Base-by-base conservation (phyloP, 2,797 vertebrate species). In the Myotis daubentonii region DNA sequence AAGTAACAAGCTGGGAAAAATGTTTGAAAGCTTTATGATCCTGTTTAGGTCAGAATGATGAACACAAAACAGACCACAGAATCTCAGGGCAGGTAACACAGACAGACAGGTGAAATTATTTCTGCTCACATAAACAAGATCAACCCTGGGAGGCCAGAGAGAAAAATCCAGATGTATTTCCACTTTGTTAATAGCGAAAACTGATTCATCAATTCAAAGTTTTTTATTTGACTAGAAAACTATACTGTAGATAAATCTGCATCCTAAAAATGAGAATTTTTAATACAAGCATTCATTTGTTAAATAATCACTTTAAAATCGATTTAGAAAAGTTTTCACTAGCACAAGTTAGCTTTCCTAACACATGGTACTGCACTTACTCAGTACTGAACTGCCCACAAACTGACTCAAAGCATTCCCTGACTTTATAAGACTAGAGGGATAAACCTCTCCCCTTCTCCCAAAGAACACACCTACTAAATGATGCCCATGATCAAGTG, bases 11-110 rank as follows among this genome's bases (percentile, higher is more conserved):
- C 51, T 71, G 23, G 44, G 17, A n/a, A 36, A 22, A 49, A 36
- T n/a, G 53, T 80, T 44, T 91, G 78, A 94, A 94, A 87, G 86
- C 28, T 92, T 94, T 92, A 92, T 15, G 49, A 94, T 88, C 30
- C 62, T 84, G n/a, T 66, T 90, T 80, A 84, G 91, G 57, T 60
- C 20, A 90, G 36, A 79, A 86, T 22, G 19, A 60, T 57, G 70
- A 95, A 82, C 36, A 41, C 5, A 84, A 79, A 94, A 92, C 44
- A 91, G 82, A n/a, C 1, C 28, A 25, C 28, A 15, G 60, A 74
- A 38, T 41, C 66, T 84, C 28, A 30, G 19, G 8, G 38, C n/a
- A 93, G 68, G 41, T 60, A 81, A 72, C 28, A 41, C 86, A 62
- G 22, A 74, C 53, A 62, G 4, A 6, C 51, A 53, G 38, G 10